Conservation (phyloP, 2,888 invertebrate genomes). For the Ephialtes manifestator region DNA sequence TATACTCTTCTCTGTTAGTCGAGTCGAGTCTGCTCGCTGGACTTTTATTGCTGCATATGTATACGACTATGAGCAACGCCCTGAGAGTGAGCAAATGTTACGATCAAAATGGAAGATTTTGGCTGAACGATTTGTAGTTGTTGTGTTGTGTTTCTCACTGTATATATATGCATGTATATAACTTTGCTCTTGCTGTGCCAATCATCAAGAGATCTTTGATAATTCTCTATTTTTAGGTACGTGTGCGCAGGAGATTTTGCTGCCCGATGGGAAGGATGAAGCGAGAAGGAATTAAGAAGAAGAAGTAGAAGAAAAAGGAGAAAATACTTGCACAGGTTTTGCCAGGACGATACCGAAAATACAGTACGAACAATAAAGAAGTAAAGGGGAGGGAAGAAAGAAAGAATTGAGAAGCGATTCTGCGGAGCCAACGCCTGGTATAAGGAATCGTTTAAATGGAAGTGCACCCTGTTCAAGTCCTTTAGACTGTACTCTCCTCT, state of each 20-base stretch:
- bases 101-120: too few relatives aligned
- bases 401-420: constrained; percentile 55
- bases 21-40: constrained; percentile 17
- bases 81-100: neutral
- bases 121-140: constrained; percentile 20
- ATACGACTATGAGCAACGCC: neutral
- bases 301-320: constrained; percentile 5
- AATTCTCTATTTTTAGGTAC: constrained; percentile 21
- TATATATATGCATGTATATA: constrained; percentile 1
- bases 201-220: constrained; percentile 48
- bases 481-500: constrained; percentile 5
- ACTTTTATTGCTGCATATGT: neutral
- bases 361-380: constrained; percentile 80
- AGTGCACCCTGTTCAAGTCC: constrained; percentile 8
- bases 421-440: constrained; percentile 24
- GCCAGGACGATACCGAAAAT: constrained; percentile 79
- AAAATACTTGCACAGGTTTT: constrained; percentile 50
- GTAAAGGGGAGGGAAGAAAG: neutral
- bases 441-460: constrained; percentile 54
- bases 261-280: neutral
- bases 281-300: neutral
- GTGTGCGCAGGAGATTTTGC: constrained; percentile 28
- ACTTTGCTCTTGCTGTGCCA: constrained; percentile 40
- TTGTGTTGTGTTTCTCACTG: constrained; percentile 15
- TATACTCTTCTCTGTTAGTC: constrained; percentile 16